phyloP scores from a whole-genome alignment of 2,113 vertebrate genomes.

The Capreolus pygargus region DNA sequence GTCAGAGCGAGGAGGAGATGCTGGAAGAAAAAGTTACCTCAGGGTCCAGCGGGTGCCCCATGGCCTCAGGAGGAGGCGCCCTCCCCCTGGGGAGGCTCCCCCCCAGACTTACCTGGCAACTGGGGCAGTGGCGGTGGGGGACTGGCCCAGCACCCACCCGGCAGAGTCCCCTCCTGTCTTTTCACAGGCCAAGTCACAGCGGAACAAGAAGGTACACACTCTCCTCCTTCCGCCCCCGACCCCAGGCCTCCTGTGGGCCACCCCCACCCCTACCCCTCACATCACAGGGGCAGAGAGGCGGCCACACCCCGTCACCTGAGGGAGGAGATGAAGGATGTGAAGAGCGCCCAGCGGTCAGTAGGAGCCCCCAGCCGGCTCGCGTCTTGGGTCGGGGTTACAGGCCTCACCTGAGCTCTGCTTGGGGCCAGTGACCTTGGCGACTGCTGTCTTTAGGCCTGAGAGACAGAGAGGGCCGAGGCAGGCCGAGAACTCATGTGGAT shows the following conservation, averaged over 20 bases:
- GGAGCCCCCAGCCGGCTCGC: neutral
- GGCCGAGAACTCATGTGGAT: accelerated
- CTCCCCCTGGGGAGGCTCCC: neutral
- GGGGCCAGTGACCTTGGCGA: neutral
- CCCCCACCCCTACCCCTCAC: neutral
- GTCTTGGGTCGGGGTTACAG: neutral
- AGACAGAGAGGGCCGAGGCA: neutral
- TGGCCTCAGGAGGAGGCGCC: neutral
- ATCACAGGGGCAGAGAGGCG: neutral
- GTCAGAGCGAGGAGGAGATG: accelerated
- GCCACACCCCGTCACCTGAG: neutral
- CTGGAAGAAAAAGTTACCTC: accelerated
- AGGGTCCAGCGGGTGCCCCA: accelerated
- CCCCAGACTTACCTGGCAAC: neutral
- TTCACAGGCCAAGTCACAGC: neutral
- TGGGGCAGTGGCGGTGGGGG: neutral
- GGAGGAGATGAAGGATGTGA: neutral
- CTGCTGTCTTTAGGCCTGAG: neutral
- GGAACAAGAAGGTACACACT: neutral
- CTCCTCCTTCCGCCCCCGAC: neutral
- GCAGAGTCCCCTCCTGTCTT: neutral
- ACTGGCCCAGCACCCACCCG: neutral
- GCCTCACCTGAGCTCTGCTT: neutral
- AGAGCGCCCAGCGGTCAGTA: accelerated
- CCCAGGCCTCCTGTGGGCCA: neutral